Base-by-base conservation (phyloP, 2,797 vertebrate genomes). In the Anguilla pacifica region DNA sequence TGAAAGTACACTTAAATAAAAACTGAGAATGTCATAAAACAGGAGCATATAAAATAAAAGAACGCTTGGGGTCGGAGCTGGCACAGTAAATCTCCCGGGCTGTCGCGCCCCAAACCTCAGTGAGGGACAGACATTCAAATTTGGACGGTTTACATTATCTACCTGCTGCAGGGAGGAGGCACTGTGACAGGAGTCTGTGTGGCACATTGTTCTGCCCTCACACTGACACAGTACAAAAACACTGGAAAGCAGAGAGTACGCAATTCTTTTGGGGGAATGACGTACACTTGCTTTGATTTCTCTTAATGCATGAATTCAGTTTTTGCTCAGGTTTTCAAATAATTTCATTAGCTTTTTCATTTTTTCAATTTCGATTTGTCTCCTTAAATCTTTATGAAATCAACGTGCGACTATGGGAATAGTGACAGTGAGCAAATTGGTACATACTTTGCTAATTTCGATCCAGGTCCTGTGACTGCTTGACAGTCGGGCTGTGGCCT, bases 71-170 rank as follows among this genome's bases (percentile, higher is more conserved):
- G 89, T 88, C 89, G 89, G 89, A 91, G 90, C 89, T 92, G 55
- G 46, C 93, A 91, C 94, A 95, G 93, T 96, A 95, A 94, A 94
- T 92, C 87, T 87, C 90, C 91, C 91, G 91, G 88, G 70, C 95
- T 93, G 92, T 89, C 31, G 92, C 90, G 92, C 92, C 83, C 85
- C 87, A n/a, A 92, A 92, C 93, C 92, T 57, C 86, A 90, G 93
- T 89, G 92, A 93, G 94, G 85, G 93, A 93, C 94, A 94, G 94
- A 94, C 95, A 94, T 91, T 95, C 91, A 88, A 70, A 92, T 90
- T 92, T 93, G 92, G 91, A 90, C 90, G 88, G 0, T 89, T 93
- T 91, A 92, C 91, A 72, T 1, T 11, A 9, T 84, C 51, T 89
- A 92, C 90, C 92, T 94, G 91, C 90, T 94, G 91, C 89, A 92